phyloP scores from a whole-genome alignment of 2,888 invertebrate genomes.

The Theristus sp. region DNA sequence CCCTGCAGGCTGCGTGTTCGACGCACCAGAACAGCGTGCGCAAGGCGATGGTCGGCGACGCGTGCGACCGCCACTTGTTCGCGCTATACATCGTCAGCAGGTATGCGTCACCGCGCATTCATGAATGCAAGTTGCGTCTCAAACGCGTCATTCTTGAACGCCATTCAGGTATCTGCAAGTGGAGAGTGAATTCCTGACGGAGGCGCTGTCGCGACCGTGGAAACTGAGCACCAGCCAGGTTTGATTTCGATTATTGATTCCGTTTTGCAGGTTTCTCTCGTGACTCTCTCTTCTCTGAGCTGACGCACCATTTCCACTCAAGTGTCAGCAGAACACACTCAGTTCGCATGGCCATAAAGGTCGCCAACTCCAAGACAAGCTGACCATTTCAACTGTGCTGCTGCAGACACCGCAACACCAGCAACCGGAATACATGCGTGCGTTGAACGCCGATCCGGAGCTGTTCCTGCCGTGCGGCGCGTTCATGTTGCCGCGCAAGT shows the following conservation, averaged over 20 bases:
- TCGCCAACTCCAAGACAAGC: background rate
- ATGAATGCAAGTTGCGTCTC: background rate
- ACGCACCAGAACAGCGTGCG: conserved; percentile 71
- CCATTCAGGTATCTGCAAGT: conserved; percentile 53
- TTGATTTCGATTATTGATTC: too few species aligned
- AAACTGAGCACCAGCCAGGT: conserved; percentile 60
- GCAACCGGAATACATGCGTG: conserved; percentile 13
- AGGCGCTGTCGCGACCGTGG: conserved; percentile 93
- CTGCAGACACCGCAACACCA: conserved; percentile 21
- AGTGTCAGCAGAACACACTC: too few species aligned
- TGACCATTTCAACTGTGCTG: too few species aligned
- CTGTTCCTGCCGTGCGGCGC: conserved; percentile 20
- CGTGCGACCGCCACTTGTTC: conserved; percentile 90
- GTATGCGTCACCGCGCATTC: conserved; percentile 11
- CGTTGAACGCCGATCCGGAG: conserved; percentile 13
- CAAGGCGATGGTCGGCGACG: conserved; percentile 89
- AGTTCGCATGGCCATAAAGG: too few species aligned
- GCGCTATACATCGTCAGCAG: conserved; percentile 92
- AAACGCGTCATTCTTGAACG: background rate
- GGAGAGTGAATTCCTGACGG: conserved; percentile 39
- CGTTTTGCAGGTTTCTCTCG: too few species aligned
- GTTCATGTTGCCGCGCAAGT: background rate
- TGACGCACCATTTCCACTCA: too few species aligned
- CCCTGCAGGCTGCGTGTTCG: conserved; percentile 30
- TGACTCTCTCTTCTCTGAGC: too few species aligned